Base-by-base conservation (phyloP, 92 coral and sea anemone genomes). In the Parazoanthus darwini region DNA sequence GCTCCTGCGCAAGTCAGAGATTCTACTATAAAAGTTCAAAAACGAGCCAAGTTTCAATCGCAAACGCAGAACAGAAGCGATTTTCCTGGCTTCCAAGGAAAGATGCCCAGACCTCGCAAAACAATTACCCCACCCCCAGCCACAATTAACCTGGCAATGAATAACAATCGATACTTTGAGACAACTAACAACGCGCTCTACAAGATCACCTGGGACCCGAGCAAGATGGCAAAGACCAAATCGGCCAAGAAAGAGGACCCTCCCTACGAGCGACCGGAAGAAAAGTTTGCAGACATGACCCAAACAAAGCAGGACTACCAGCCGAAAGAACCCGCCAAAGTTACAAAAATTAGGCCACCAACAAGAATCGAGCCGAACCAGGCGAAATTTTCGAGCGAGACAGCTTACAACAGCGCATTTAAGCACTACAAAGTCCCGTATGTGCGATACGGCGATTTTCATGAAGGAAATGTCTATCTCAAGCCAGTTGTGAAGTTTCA, bases 31-130 rank as follows among this genome's bases (percentile, higher is more conserved):
- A 94, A 91, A 86, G 86, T 93, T 5, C 85, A 92, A 48, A 91
- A 89, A 71, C 96, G 99, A 20, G 94, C 96, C 0, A 97, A 94
- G 86, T 97, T 97, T 81, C 96, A 94, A 58, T 89, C 92, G 29
- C 92, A 96, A 43, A 97, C 99, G 22, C 99, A 97, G 79, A 94
- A 94, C 81, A 94, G 83, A 90, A 97, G 98, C 74, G 99, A 97
- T 88, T 97, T 94, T 39, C 99, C 99, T 48, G 94, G 98, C 71
- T 97, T 91, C 84, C 94, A 89, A 82, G 98, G 94, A 81, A 90
- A 86, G 85, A 93, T 96, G 93, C 99, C 97, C 20, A 85, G 88
- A 87, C 99, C 99, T 9, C 85, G 94, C 6, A 97, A 92, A 88
- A 92, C 94, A n/a, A 88, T 93, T 73, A 85, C 93, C 42, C 99